Evolutionary conservation across 2,888 invertebrate species (phyloP).

Genomic region (Oligia latruncula): DNA sequence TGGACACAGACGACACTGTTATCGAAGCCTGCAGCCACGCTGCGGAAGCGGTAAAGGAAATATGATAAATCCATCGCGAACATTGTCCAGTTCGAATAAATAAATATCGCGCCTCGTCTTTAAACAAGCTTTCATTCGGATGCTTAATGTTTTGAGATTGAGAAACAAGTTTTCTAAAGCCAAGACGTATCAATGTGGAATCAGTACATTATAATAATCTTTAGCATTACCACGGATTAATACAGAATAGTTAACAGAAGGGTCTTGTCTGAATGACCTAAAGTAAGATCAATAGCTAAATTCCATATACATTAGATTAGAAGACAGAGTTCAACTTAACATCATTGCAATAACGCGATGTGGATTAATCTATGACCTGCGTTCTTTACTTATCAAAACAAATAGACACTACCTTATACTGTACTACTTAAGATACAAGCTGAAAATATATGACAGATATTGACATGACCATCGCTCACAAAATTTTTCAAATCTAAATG

Average conservation of each 20-base stretch:
- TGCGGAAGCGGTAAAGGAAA: slow-evolving; percentile 86
- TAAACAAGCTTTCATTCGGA: slow-evolving; percentile 49
- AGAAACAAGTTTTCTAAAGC: slow-evolving; percentile 17
- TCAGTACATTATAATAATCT: slow-evolving; percentile 5
- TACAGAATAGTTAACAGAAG: slow-evolving; percentile 6
- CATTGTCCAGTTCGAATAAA: slow-evolving; percentile 77
- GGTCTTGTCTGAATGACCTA: slow-evolving; percentile 18
- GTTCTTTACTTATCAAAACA: slow-evolving; percentile 18
- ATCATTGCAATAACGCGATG: slow-evolving; percentile 17
- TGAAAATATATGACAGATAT: slow-evolving; percentile 6
- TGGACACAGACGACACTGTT: slow-evolving; percentile 73
- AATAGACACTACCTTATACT: neutral
- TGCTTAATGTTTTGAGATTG: slow-evolving; percentile 17
- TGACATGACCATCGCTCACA: slow-evolving; percentile 15
- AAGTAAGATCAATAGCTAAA: slow-evolving; percentile 24
- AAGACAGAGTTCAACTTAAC: slow-evolving; percentile 4
- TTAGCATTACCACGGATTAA: neutral
- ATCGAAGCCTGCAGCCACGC: slow-evolving; percentile 78
- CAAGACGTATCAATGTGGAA: slow-evolving; percentile 8
- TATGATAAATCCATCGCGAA: slow-evolving; percentile 83
- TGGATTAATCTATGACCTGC: slow-evolving; percentile 43
- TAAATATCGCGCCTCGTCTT: slow-evolving; percentile 55
- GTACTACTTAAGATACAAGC: slow-evolving; percentile 4
- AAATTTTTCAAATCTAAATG: slow-evolving; percentile 45
- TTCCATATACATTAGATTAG: slow-evolving; percentile 18